Evolutionary conservation across 2,888 invertebrate genomes (phyloP), one percentile per base, ranked within the genome.

Genomic region (Standfussiana lucernea): DNA sequence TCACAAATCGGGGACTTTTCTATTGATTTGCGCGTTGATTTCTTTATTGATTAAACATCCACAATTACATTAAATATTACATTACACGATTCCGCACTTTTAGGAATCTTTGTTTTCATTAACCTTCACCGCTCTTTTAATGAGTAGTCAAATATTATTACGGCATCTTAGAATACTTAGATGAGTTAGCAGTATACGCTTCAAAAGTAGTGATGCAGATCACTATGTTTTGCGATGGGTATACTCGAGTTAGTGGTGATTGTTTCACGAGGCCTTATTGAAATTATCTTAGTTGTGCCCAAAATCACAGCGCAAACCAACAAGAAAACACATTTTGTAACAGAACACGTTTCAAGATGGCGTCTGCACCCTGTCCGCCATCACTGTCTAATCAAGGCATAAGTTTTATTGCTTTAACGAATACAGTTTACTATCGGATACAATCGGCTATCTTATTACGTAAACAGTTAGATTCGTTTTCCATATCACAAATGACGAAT

Each of bases 401-500:
- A 88, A 89, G 42, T 74, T 42, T 93, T 93, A 93, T 94, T 94
- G 93, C 93, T 93, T 92, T 92, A 72, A 87, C 87, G 90, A 91
- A 88, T 91, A 92, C 85, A 84, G 81, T 90, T 92, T 92, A 91
- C 90, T 92, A 93, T 92, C 89, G 86, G 90, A 87, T 91, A 92
- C 87, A 88, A 90, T 89, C 88, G 89, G 89, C 87, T 59, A 89
- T 88, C 88, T 86, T 87, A 90, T 72, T 80, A 81, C 35, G 80
- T 89, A 80, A 85, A 88, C 84, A 87, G 87, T 88, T 88, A 90
- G 76, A 85, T 86, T 84, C 66, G 86, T 81, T 77, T 83, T 79
- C 62, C 56, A 77, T 67, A 81, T 83, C 68, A 79, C 82, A 80
- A 65, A 79, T 28, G 84, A 78, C 79, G 81, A 82, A 87, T 77